Percentiles rank a stretch among this genome's conserved stretches.
Conservation (phyloP, 1,140 invertebrate genomes). For the Trichonephila clavipes region DNA sequence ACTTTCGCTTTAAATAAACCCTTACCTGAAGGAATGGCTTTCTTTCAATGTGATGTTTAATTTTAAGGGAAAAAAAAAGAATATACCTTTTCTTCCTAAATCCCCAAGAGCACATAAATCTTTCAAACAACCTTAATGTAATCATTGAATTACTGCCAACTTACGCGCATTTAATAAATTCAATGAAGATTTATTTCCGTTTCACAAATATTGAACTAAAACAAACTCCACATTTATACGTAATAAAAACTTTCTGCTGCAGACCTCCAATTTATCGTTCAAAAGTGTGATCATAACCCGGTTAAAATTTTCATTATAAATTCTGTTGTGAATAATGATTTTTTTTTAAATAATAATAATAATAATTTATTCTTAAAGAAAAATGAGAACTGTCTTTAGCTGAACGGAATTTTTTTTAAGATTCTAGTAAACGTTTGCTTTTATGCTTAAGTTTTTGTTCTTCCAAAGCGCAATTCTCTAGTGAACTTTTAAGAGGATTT, state of each 20-base stretch:
- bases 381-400: background rate
- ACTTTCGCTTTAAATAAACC: background rate
- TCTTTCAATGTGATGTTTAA: background rate
- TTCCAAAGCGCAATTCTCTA: background rate
- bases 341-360: background rate
- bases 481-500: background rate
- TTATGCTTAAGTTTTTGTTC: background rate
- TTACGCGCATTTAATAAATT: conserved; percentile 22
- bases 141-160: background rate
- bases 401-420: background rate
- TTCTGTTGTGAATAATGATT: background rate
- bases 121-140: background rate
- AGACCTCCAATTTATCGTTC: background rate
- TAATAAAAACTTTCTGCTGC: background rate
- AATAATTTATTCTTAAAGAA: background rate
- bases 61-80: background rate
- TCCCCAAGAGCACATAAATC: background rate
- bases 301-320: background rate
- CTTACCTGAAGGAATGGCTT: background rate
- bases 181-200: background rate
- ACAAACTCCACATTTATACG: background rate
- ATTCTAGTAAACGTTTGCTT: background rate
- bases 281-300: background rate
- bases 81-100: background rate
- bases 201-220: background rate